Evolutionary conservation across 2,888 invertebrate genomes (phyloP).

Genomic region (Linnaemya vulpina): DNA sequence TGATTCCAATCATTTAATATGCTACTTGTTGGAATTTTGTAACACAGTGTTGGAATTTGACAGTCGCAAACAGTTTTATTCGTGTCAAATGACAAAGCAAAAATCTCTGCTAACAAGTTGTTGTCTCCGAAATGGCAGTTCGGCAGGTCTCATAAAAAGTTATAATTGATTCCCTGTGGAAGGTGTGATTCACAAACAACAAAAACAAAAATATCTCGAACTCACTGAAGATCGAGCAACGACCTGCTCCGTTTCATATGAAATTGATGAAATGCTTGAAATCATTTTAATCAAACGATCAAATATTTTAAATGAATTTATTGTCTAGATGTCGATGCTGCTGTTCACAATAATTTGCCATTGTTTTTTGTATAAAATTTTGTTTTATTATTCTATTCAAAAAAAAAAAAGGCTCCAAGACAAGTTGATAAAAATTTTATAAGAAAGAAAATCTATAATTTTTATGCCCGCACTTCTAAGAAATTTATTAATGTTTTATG

Average conservation of each 20-base stretch:
- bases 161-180: constrained; percentile 38
- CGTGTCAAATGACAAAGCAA: background rate
- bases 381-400: background rate
- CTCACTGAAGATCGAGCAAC: background rate
- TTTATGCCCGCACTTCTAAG: constrained; percentile 1
- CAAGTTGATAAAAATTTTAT: background rate
- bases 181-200: constrained; percentile 23
- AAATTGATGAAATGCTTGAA: constrained; percentile 2
- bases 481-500: constrained; percentile 34
- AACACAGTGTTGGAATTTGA: background rate
- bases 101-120: constrained; percentile 26
- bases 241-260: constrained; percentile 16
- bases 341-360: background rate
- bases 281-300: constrained; percentile 7
- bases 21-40: background rate
- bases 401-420: background rate
- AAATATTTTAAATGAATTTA: constrained; percentile 25
- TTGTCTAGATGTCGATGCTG: background rate
- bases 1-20: no score
- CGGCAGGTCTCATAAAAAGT: constrained; percentile 12
- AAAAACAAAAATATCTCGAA: background rate
- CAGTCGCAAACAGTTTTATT: background rate
- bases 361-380: background rate
- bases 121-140: constrained; percentile 7
- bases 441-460: constrained; percentile 25